Base-by-base conservation (phyloP, 2,888 invertebrate species). In the Cepaea hortensis region DNA sequence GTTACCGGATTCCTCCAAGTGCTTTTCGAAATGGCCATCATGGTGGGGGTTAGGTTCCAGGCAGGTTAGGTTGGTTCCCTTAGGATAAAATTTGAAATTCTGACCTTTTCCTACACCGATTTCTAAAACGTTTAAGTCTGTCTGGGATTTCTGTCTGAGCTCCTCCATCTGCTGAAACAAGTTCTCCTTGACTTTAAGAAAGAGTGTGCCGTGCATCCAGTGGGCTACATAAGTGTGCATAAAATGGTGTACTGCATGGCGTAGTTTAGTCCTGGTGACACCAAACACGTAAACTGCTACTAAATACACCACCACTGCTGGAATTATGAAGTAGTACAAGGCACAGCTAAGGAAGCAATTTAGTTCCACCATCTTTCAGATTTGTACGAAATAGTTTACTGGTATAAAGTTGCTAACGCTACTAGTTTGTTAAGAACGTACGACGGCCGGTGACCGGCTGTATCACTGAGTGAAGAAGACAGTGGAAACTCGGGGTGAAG, bases 11-110 rank as follows among this genome's bases (percentile, higher is more conserved):
- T 89, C 86, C 68, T 89, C 76, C 13, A 90, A 79, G 75, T 91
- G 92, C 23, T 89, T 84, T 70, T 89, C 84, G 13, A 93, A 85
- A 81, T 92, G 92, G 1, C 77, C 68, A 81, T 90, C 88, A 85
- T 91, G 91, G 85, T 93, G 55, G 5, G 90, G 90, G 85, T 93
- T 92, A 0, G 93, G 93, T 70, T 94, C 94, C 3, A 94, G 87
- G 75, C 91, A 91, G 3, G 90, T 89, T 5, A 93, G 83, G 55
- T 89, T 85, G 18, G 91, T 90, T 18, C 90, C 90, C 48, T 86
- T n/a, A 0, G 94, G 93, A 81, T 91, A 92, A 88, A 88, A 92
- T 46, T 89, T 82, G 62, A 93, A 91, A 85, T 94, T 94, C 46
- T 90, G 88, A 1, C 93, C 93, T 7, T 90, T 82, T 15, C 94